These are phyloP conservation scores for Alosa sapidissima DNA, from an alignment of 2,797 vertebrate species.

Conservation along the genomic window DNA sequence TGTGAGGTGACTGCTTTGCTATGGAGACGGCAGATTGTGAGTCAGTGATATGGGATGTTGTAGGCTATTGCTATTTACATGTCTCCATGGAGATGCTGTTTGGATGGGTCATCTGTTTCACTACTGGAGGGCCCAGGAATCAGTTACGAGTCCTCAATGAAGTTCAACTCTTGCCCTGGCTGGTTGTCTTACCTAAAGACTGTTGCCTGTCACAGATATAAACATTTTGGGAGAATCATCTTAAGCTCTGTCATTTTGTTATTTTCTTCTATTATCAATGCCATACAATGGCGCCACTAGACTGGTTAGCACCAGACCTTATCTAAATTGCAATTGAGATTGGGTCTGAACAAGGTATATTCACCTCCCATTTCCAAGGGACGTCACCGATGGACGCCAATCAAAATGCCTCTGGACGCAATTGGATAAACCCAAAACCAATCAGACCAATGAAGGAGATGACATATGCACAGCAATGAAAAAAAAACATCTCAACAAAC, in stretches of 20 bases:
- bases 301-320: too few species aligned
- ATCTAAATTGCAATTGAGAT: too few species aligned
- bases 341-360: too few species aligned
- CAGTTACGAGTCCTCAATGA: background rate
- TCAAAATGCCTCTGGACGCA: too few species aligned
- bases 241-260: background rate
- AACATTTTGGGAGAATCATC: background rate
- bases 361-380: too few species aligned
- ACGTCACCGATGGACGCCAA: too few species aligned
- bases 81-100: background rate
- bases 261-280: background rate
- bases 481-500: too few species aligned
- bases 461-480: too few species aligned
- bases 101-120: background rate
- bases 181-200: background rate
- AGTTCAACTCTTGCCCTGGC: background rate
- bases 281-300: background rate
- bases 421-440: too few species aligned
- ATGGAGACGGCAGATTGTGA: constrained; percentile 15
- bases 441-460: too few species aligned
- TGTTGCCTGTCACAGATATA: background rate
- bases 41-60: constrained; percentile 6
- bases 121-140: background rate
- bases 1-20: constrained; percentile 12
- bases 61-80: constrained; percentile 8